Conservation (phyloP, 2,797 vertebrate species). For the Anguilla obscura region DNA sequence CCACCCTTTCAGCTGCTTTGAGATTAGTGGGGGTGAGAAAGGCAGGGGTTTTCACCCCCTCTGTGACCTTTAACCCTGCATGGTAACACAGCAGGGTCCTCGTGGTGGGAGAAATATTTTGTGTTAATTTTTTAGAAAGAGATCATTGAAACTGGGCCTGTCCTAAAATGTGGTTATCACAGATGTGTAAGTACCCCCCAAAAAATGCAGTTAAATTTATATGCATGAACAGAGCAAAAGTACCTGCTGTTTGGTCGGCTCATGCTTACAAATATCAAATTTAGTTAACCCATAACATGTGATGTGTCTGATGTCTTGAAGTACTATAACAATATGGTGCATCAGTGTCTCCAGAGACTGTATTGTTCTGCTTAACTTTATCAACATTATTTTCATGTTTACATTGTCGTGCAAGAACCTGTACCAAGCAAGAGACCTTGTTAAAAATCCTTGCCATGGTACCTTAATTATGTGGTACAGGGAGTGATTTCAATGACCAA, state of each 20-base stretch:
- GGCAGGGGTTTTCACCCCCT: not conserved
- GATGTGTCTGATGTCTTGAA: not conserved
- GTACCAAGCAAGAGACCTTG: no score
- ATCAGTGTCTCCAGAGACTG: not conserved
- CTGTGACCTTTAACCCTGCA: not conserved
- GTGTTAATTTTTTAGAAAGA: not conserved
- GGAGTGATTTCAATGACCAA: not conserved
- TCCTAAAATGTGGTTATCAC: no score
- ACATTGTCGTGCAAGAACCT: no score
- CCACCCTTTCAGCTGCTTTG: not conserved
- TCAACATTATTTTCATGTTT: no score
- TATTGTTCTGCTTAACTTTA: not conserved
- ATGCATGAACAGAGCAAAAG: no score
- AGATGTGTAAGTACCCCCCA: no score
- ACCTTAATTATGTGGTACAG: not conserved
- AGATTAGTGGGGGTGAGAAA: not conserved
- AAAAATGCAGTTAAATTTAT: no score
- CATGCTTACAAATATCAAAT: not conserved
- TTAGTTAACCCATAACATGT: not conserved
- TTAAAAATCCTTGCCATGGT: no score
- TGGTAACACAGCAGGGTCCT: not conserved
- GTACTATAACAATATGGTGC: not conserved
- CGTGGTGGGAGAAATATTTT: not conserved
- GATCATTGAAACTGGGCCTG: no score
- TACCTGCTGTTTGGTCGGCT: not conserved